Base-by-base conservation (phyloP, 2,797 vertebrate species). In the Helostoma temminkii region DNA sequence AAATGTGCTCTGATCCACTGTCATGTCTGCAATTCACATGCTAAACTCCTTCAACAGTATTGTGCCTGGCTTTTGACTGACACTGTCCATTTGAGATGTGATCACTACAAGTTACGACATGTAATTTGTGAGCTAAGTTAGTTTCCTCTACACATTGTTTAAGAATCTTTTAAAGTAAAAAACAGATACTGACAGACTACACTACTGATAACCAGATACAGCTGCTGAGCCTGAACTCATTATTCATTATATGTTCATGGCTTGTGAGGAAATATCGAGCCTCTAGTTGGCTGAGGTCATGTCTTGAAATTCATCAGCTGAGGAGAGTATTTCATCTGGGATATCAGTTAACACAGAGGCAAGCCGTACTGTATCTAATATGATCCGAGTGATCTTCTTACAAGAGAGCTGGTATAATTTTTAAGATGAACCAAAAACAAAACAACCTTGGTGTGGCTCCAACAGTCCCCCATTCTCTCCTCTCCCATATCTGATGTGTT, bases 391-490 rank as follows among this genome's bases (percentile, higher is more conserved):
- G 1, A 46, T 14, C 58, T 18, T 25, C 25, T 63, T 15, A 55
- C 0, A 5, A 12, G 19, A 50, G 1, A 3, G 37, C 24, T 9
- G 24, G 6, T 42, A 21, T 32, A 2, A 75, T 63, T 28, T 53
- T 28, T 58, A 49, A 68, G 22, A 46, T 34, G 1, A 65, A 74
- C 32, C 26, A 1, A 32, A 43, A 42, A 1, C 46, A 50, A 39
- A 41, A 66, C 15, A 7, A 94, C 92, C 92, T 93, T 93, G 43
- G 76, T 91, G 71, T 74, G 1, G 80, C 90, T 93, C 90, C 89
- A 94, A 69, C 93, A 95, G 71, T 62, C 80, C 28, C 93, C 93
- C 93, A 94, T 95, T 80, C 76, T 93, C 60, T 91, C 92, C 42
- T 93, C 93, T 10, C 90, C 64, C 92, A 94, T 94, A 39, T 87